phyloP scores from a whole-genome alignment of 2,888 invertebrate genomes.

The Acronicta alni region DNA sequence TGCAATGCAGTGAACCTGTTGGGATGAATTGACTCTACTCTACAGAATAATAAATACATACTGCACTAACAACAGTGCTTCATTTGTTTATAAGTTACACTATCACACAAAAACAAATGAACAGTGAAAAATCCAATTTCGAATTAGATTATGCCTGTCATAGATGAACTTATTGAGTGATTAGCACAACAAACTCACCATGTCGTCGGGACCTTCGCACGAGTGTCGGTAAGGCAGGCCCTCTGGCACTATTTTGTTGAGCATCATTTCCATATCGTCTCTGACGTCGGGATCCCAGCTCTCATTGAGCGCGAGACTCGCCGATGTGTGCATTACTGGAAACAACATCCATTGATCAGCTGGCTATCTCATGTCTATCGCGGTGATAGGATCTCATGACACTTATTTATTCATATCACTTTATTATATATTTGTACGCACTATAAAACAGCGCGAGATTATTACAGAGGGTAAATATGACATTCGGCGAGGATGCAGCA shows the following conservation, averaged over 20 bases:
- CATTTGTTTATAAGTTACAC: conserved; percentile 18
- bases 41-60: conserved; percentile 2
- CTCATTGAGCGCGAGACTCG: conserved; percentile 98
- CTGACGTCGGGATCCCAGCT: conserved; percentile 99
- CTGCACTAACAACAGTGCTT: conserved; percentile 17
- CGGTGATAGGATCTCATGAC: conserved; percentile 40
- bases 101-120: conserved; percentile 33
- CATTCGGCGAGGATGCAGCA: conserved; percentile 76
- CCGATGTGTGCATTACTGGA: conserved; percentile 99
- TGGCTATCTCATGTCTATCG: conserved; percentile 58
- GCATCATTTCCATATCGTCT: conserved; percentile 99
- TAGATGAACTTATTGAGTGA: conserved; percentile 25
- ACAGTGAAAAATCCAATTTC: conserved; percentile 19
- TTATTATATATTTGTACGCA: conserved; percentile 49
- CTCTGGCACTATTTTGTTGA: conserved; percentile 99
- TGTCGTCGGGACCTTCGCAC: conserved; percentile 99
- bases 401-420: conserved; percentile 49
- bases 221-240: conserved; percentile 98
- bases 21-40: conserved; percentile 1
- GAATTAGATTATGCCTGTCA: conserved; percentile 23
- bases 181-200: conserved; percentile 91
- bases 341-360: conserved; percentile 80
- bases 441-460: conserved; percentile 63
- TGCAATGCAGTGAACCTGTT: neutral
- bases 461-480: conserved; percentile 72